phyloP scores from a whole-genome alignment of 2,888 invertebrate species.

The Unio delphinus region DNA sequence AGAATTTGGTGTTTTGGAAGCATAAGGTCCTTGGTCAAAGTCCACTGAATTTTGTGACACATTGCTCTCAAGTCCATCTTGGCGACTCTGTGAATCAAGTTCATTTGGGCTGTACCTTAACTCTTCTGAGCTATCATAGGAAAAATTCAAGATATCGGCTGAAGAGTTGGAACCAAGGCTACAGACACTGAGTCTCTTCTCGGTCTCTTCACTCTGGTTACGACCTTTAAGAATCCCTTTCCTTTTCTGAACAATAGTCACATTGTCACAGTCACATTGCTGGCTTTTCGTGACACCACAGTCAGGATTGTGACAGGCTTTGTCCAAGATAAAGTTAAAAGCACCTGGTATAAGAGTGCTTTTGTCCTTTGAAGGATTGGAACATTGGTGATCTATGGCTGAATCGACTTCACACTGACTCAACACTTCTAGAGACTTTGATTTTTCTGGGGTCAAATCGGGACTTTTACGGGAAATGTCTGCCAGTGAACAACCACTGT shows the following conservation, averaged over 20 bases:
- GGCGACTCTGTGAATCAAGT: too few species aligned
- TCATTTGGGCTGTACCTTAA: slow-evolving; percentile 7
- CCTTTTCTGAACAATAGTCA: slow-evolving; percentile 41
- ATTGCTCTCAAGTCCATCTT: too few species aligned
- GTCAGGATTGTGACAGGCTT: slow-evolving; percentile 3
- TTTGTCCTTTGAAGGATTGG: slow-evolving; percentile 9
- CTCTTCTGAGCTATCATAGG: slow-evolving; percentile 65
- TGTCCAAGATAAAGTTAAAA: slow-evolving; percentile 1
- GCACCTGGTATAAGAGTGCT: slow-evolving; percentile 8
- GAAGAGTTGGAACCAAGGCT: slow-evolving; percentile 68
- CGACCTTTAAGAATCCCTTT: slow-evolving; percentile 60
- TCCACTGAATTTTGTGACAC: too few species aligned
- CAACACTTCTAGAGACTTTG: slow-evolving; percentile 26
- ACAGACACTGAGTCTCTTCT: slow-evolving; percentile 63
- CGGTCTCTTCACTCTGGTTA: slow-evolving; percentile 38
- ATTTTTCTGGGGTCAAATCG: slow-evolving; percentile 8
- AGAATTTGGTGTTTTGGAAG: slow-evolving; percentile 12
- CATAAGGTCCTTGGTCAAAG: slow-evolving; percentile 6
- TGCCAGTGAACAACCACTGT: slow-evolving; percentile 57
- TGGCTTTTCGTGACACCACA: slow-evolving; percentile 21
- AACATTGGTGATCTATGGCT: slow-evolving; percentile 16
- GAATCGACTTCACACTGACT: slow-evolving; percentile 28
- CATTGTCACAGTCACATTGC: slow-evolving; percentile 9
- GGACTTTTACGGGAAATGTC: slow-evolving; percentile 33
- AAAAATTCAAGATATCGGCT: slow-evolving; percentile 67